These are phyloP conservation scores for Sandelia bainsii DNA, from an alignment of 2,797 vertebrate genomes.

Conservation along the genomic window DNA sequence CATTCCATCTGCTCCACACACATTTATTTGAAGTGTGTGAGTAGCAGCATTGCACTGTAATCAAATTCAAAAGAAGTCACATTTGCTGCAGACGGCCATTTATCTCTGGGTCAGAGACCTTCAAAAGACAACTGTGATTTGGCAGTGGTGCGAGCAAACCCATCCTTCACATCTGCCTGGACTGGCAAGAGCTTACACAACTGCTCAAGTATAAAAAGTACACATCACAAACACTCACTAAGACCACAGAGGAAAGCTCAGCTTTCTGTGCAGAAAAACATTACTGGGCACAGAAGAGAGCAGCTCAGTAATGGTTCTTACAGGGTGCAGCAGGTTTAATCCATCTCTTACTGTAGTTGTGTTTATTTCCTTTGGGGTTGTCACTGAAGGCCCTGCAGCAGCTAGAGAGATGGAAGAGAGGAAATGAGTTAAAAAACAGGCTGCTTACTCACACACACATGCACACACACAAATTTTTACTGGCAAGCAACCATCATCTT, in stretches of 20 bases:
- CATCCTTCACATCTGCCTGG: constrained; percentile 56
- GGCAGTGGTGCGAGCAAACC: constrained; percentile 58
- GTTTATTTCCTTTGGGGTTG: constrained; percentile 46
- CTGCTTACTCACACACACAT: constrained; percentile 26
- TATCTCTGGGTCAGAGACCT: constrained; percentile 64
- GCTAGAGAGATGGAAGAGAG: constrained; percentile 43
- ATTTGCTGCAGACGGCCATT: constrained; percentile 57
- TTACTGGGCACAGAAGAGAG: constrained; percentile 16
- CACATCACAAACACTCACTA: constrained; percentile 37
- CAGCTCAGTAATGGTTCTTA: constrained; percentile 33
- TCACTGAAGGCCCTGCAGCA: constrained; percentile 35
- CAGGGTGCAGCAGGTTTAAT: constrained; percentile 36
- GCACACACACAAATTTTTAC: constrained; percentile 26
- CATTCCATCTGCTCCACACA: constrained; percentile 33
- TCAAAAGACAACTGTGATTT: constrained; percentile 64
- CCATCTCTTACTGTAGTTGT: constrained; percentile 30
- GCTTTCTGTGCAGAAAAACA: constrained; percentile 43
- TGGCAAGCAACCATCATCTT: constrained; percentile 8
- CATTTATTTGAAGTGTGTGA: constrained; percentile 63
- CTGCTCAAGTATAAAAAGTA: constrained; percentile 31
- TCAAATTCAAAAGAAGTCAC: constrained; percentile 45
- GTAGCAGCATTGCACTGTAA: constrained; percentile 40
- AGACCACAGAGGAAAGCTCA: constrained; percentile 40
- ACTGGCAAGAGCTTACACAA: constrained; percentile 49
- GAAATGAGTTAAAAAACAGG: constrained; percentile 70